phyloP scores from a whole-genome alignment of 2,113 vertebrate species.

The Gobio gobio region DNA sequence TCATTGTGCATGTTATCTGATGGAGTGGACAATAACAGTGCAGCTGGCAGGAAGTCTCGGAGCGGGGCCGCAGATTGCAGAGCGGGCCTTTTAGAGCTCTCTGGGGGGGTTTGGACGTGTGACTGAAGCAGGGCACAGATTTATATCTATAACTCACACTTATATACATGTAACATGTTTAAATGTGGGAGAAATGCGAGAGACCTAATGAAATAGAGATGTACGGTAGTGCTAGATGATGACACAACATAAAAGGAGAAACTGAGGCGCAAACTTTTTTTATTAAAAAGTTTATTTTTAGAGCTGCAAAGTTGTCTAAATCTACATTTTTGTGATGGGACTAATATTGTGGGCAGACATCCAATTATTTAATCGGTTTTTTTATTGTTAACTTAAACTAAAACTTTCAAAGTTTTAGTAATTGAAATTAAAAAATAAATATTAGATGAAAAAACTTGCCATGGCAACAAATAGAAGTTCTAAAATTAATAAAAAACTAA shows the following conservation, averaged over 20 bases:
- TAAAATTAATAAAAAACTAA: not conserved
- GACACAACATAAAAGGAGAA: not conserved
- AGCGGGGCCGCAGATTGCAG: slow-evolving; percentile 18
- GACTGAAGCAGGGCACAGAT: slow-evolving; percentile 43
- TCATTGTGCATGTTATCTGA: slow-evolving; percentile 46
- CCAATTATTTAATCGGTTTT: not conserved
- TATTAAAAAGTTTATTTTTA: not conserved
- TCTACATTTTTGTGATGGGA: not conserved
- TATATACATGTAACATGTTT: slow-evolving; percentile 42
- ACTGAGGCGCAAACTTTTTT: too few species aligned
- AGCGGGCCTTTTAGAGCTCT: slow-evolving; percentile 26
- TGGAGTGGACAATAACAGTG: slow-evolving; percentile 49
- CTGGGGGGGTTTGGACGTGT: slow-evolving; percentile 36
- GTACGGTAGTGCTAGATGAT: not conserved
- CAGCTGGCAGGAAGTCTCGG: slow-evolving; percentile 57
- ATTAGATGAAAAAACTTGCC: not conserved
- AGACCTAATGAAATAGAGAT: not conserved
- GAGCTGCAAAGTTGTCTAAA: not conserved
- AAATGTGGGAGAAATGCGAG: slow-evolving; percentile 5
- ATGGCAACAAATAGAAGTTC: too few species aligned
- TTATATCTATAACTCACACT: slow-evolving; percentile 33
- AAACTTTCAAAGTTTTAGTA: not conserved
- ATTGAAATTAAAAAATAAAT: not conserved
- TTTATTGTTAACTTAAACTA: not conserved
- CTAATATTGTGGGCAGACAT: not conserved